These are phyloP conservation scores for Caenorhabditis brenneri DNA, from an alignment of 1,140 invertebrate genomes.

Conservation along the genomic window DNA sequence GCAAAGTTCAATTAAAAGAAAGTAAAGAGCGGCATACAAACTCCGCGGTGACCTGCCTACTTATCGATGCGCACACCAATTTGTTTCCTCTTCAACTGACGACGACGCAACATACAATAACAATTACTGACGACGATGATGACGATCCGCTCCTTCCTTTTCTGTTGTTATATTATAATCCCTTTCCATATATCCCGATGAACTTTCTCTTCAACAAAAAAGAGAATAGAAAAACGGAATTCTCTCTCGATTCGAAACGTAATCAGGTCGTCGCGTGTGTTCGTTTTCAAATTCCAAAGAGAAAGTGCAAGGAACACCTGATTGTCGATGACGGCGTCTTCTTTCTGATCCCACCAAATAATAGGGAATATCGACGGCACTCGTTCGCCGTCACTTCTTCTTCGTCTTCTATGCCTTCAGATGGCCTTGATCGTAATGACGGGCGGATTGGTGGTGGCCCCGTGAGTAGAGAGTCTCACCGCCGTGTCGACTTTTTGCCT, in stretches of 20 bases:
- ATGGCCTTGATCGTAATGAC: conserved; percentile 42
- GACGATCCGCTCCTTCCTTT: conserved; percentile 1
- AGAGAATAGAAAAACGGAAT: neutral
- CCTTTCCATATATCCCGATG: neutral
- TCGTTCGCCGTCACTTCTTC: conserved; percentile 9
- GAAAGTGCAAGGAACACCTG: conserved; percentile 9
- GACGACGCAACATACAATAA: conserved; percentile 38
- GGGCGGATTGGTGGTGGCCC: conserved; percentile 38
- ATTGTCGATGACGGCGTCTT: neutral
- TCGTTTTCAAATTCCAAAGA: neutral
- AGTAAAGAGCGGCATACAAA: neutral
- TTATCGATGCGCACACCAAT: conserved; percentile 39
- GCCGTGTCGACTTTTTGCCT: conserved; percentile 38
- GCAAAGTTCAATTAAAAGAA: neutral
- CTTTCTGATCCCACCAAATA: neutral
- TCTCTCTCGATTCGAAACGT: neutral
- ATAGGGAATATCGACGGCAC: neutral
- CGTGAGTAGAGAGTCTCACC: conserved; percentile 7
- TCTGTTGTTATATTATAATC: neutral
- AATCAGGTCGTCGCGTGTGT: neutral
- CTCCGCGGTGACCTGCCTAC: conserved; percentile 13
- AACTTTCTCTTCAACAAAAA: neutral
- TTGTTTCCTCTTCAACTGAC: conserved; percentile 27
- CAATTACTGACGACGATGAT: conserved; percentile 24
- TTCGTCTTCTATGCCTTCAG: neutral